Evolutionary conservation across 2,888 invertebrate species (phyloP).

Genomic region (Formica aserva): DNA sequence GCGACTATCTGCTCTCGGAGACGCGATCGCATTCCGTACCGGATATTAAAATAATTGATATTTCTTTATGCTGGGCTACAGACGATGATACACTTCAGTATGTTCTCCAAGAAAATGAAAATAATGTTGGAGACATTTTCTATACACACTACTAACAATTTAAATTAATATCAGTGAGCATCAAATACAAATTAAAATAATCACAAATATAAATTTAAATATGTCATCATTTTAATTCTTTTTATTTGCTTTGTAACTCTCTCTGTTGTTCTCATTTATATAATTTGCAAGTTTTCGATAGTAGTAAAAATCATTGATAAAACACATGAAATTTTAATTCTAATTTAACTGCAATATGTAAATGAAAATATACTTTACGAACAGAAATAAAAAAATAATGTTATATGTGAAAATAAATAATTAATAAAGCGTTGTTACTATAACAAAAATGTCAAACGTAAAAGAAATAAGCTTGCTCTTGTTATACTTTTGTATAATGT

Average conservation of each 20-base stretch:
- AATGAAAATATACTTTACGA: neutral
- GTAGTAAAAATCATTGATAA: neutral
- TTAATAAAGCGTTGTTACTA: neutral
- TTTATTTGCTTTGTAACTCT: neutral
- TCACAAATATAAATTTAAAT: neutral
- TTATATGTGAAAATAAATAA: neutral
- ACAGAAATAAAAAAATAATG: neutral
- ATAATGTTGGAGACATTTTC: neutral
- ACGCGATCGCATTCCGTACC: conserved; percentile 3
- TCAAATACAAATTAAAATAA: neutral
- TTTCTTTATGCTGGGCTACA: neutral
- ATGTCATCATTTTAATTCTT: neutral
- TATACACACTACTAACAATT: no score
- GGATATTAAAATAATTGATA: neutral
- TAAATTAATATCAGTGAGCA: neutral
- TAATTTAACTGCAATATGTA: neutral
- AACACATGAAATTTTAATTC: neutral
- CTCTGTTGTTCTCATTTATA: neutral
- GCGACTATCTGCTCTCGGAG: conserved; percentile 24
- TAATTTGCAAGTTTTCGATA: neutral
- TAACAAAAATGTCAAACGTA: neutral
- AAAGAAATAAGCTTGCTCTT: neutral
- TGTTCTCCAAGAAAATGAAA: neutral
- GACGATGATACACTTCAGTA: neutral
- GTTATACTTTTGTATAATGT: no score